phyloP scores from a whole-genome alignment of 2,888 invertebrate genomes.

The Phanerotoma sp. region DNA sequence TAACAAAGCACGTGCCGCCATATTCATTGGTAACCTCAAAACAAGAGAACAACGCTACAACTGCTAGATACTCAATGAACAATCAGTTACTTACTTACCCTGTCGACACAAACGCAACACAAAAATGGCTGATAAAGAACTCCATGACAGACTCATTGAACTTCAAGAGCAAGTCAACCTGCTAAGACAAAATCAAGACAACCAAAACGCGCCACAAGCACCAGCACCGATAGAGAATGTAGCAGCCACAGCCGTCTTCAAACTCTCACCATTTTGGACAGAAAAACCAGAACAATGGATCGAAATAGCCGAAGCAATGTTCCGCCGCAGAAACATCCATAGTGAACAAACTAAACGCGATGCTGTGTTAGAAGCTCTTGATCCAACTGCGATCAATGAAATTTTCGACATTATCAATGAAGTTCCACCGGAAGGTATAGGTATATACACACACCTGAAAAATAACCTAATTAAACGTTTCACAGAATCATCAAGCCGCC shows the following conservation, averaged over 20 bases:
- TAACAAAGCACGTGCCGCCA: too few species aligned
- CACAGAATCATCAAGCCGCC: conserved; percentile 24
- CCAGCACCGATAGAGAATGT: too few species aligned
- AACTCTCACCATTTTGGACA: conserved; percentile 31
- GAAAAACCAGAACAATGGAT: conserved; percentile 31
- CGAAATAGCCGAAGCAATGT: conserved; percentile 29
- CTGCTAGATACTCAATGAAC: too few species aligned
- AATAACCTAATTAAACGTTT: conserved; percentile 22
- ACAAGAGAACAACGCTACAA: too few species aligned
- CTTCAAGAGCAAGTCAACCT: too few species aligned
- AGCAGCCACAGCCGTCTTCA: conserved; percentile 4
- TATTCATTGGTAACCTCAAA: too few species aligned
- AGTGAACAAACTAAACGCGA: conserved; percentile 24
- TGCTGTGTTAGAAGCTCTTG: conserved; percentile 20
- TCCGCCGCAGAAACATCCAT: conserved; percentile 15
- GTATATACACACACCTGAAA: conserved; percentile 25
- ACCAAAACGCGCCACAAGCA: too few species aligned
- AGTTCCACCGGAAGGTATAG: conserved; percentile 7
- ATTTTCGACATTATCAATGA: conserved; percentile 32
- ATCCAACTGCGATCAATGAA: conserved; percentile 13
- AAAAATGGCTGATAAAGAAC: too few species aligned
- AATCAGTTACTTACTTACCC: too few species aligned
- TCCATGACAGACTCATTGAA: too few species aligned
- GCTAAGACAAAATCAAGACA: too few species aligned
- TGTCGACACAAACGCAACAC: too few species aligned